These are phyloP conservation scores for Meloidogyne hapla DNA, from an alignment of 1,140 invertebrate species.

Conservation along the genomic window DNA sequence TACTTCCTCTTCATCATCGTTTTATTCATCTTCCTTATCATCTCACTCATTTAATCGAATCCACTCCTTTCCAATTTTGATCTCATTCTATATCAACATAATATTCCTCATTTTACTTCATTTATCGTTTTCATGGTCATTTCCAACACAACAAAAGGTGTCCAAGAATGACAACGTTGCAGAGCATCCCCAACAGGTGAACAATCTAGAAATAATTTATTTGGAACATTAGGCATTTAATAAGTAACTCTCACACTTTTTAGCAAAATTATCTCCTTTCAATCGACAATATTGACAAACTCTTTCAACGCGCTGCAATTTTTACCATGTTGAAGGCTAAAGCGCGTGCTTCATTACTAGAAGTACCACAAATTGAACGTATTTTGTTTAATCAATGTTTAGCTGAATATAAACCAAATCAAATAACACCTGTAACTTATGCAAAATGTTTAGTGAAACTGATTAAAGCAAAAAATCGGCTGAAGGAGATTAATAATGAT, in stretches of 20 bases:
- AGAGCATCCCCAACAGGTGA: neutral
- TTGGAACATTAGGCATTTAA: too few species aligned
- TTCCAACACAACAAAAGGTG: neutral
- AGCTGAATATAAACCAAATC: neutral
- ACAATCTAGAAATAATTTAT: too few species aligned
- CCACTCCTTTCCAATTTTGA: neutral
- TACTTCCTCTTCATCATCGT: neutral
- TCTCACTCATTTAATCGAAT: too few species aligned
- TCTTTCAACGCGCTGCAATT: conserved; percentile 15
- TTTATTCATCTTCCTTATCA: neutral
- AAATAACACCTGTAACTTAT: neutral
- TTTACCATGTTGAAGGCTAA: conserved; percentile 16
- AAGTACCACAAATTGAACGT: conserved; percentile 3
- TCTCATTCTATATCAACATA: neutral
- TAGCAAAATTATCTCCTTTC: neutral
- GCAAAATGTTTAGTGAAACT: conserved; percentile 23
- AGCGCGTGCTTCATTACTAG: neutral
- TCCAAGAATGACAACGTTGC: neutral
- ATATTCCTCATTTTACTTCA: neutral
- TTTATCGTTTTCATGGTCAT: neutral
- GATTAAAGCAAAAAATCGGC: conserved; percentile 2
- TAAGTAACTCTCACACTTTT: too few species aligned
- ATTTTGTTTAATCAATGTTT: conserved; percentile 24
- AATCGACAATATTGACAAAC: conserved; percentile 3
- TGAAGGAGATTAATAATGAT: neutral